Conservation (phyloP, 2,797 vertebrate species). For the Enteromius unitaeniatus region DNA sequence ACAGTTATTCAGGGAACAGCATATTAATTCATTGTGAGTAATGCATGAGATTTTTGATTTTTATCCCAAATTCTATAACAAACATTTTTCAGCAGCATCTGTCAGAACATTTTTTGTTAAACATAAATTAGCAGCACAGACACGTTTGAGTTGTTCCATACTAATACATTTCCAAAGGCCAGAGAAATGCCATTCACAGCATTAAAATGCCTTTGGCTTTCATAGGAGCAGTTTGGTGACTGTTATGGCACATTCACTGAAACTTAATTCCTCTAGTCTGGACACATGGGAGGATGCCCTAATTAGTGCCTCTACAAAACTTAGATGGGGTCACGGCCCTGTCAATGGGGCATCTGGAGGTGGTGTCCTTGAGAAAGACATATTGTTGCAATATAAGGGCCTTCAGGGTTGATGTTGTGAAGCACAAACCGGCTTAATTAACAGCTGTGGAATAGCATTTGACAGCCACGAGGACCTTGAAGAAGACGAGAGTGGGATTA, state of each 20-base stretch:
- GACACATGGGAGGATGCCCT: constrained; percentile 56
- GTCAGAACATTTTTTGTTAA: not conserved
- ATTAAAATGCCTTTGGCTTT: constrained; percentile 59
- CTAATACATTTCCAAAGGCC: constrained; percentile 45
- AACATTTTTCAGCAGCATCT: not conserved
- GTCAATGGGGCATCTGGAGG: constrained; percentile 43
- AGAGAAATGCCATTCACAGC: constrained; percentile 49
- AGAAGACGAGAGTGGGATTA: constrained; percentile 32
- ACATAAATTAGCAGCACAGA: constrained; percentile 7
- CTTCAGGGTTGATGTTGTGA: constrained; percentile 48
- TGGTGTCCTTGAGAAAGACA: constrained; percentile 58
- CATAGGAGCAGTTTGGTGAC: constrained; percentile 52
- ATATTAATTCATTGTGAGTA: not conserved
- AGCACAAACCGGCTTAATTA: constrained; percentile 60
- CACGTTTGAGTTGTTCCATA: not conserved
- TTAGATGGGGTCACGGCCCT: constrained; percentile 59
- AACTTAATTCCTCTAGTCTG: constrained; percentile 35
- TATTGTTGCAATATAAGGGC: constrained; percentile 47
- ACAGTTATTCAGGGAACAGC: not conserved
- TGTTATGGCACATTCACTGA: constrained; percentile 39
- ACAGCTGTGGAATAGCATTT: constrained; percentile 53
- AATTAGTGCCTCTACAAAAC: constrained; percentile 60
- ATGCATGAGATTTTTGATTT: not conserved
- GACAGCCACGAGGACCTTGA: constrained; percentile 49
- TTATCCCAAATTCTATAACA: not conserved